Conservation (phyloP, 2,888 invertebrate species). For the Plutella xylostella region DNA sequence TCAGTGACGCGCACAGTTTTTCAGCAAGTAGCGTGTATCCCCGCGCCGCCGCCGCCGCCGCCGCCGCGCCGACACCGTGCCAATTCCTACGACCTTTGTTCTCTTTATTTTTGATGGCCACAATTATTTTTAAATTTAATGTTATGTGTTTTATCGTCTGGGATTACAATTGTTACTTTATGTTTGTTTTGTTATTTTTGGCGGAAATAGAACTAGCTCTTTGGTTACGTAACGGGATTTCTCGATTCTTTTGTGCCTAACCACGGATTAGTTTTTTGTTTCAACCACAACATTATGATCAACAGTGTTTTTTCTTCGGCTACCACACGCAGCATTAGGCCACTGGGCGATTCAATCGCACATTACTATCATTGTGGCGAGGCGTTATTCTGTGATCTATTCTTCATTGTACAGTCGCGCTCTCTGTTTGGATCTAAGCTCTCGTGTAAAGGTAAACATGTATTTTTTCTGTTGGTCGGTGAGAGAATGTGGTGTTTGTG, state of each 20-base stretch:
- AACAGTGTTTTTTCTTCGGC: too few species aligned
- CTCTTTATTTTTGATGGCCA: slow-evolving; percentile 50
- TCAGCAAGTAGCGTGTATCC: slow-evolving; percentile 24
- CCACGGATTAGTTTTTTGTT: too few species aligned
- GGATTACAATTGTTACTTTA: too few species aligned
- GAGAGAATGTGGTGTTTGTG: slow-evolving; percentile 65
- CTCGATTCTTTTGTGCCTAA: too few species aligned
- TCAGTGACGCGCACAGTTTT: slow-evolving; percentile 29
- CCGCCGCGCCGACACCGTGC: slow-evolving; percentile 42
- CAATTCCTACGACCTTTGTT: slow-evolving; percentile 58
- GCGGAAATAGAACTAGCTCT: too few species aligned
- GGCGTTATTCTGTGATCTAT: slow-evolving; percentile 67
- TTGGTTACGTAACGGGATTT: too few species aligned
- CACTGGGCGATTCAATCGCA: slow-evolving; percentile 54
- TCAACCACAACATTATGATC: too few species aligned
- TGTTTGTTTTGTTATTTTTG: too few species aligned
- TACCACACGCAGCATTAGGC: too few species aligned
- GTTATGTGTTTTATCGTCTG: too few species aligned
- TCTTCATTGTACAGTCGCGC: slow-evolving; percentile 61
- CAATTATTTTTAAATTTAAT: slow-evolving; percentile 4
- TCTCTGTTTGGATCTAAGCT: slow-evolving; percentile 67
- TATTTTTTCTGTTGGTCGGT: slow-evolving; percentile 43
- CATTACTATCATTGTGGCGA: slow-evolving; percentile 51
- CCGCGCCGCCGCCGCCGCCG: slow-evolving; percentile 26
- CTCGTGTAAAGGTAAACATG: slow-evolving; percentile 68